Percentiles rank a stretch among this genome's conserved stretches.
phyloP scores from a whole-genome alignment of 2,797 vertebrate genomes.

The Pampus argenteus region DNA sequence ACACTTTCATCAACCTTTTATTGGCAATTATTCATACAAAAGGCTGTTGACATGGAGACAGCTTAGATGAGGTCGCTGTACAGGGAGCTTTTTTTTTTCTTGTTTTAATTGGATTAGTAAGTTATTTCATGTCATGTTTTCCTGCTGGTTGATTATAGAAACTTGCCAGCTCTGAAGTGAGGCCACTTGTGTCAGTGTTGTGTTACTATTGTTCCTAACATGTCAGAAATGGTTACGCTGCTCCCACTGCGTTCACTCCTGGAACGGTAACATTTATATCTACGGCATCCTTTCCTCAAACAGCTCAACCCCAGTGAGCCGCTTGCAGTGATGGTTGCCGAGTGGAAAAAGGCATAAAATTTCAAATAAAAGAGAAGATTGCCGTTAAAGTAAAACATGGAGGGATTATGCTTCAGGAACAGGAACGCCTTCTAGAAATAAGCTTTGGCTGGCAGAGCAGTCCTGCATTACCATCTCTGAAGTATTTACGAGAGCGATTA shows the following conservation, averaged over 20 bases:
- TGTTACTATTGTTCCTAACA: background rate
- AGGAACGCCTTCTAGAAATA: slow-evolving; percentile 75
- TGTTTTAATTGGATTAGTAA: slow-evolving; percentile 35
- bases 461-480: slow-evolving; percentile 79
- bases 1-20: slow-evolving; percentile 59
- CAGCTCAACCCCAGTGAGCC: slow-evolving; percentile 23
- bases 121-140: slow-evolving; percentile 37
- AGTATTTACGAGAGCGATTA: slow-evolving; percentile 85
- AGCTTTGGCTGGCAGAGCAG: slow-evolving; percentile 74
- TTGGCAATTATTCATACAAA: slow-evolving; percentile 60
- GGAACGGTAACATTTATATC: slow-evolving; percentile 20
- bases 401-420: slow-evolving; percentile 72
- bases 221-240: slow-evolving; percentile 16
- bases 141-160: slow-evolving; percentile 29
- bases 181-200: slow-evolving; percentile 6
- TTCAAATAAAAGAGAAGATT: slow-evolving; percentile 62
- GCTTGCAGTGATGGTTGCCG: slow-evolving; percentile 26
- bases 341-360: slow-evolving; percentile 65
- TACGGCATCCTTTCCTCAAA: slow-evolving; percentile 25
- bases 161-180: background rate
- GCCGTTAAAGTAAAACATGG: slow-evolving; percentile 69
- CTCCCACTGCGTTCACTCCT: slow-evolving; percentile 44
- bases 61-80: slow-evolving; percentile 25
- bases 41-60: slow-evolving; percentile 52
- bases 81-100: slow-evolving; percentile 16